These are phyloP conservation scores for Fistularia commersonii DNA, from an alignment of 2,797 vertebrate genomes.

Conservation along the genomic window DNA sequence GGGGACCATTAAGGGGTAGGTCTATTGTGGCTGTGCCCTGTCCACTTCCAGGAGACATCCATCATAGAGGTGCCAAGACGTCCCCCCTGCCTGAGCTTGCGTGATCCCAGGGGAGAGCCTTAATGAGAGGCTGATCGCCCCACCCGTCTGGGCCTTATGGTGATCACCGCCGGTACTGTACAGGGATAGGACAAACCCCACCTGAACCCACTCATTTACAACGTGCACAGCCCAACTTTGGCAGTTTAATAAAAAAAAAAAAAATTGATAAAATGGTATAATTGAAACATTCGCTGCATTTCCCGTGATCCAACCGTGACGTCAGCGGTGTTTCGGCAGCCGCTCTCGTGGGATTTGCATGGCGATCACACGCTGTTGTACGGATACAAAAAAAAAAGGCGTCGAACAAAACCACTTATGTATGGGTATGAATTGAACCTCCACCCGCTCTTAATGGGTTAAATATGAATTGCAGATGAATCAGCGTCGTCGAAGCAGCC, in stretches of 20 bases:
- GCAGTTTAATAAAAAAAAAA: neutral
- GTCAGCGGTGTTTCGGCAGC: constrained; percentile 35
- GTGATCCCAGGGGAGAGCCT: constrained; percentile 57
- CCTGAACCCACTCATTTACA: constrained; percentile 55
- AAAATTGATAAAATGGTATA: neutral
- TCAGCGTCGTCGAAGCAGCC: constrained; percentile 36
- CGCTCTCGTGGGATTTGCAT: constrained; percentile 51
- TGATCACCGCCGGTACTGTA: constrained; percentile 66
- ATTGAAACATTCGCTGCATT: neutral
- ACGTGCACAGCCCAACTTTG: neutral
- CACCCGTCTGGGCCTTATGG: constrained; percentile 74
- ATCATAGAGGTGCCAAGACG: constrained; percentile 66
- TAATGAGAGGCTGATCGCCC: constrained; percentile 76
- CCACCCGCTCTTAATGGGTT: constrained; percentile 33
- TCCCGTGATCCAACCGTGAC: constrained; percentile 7
- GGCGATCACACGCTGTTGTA: constrained; percentile 50
- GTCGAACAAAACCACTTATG: constrained; percentile 39
- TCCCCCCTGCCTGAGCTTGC: constrained; percentile 29
- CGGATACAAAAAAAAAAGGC: constrained; percentile 51
- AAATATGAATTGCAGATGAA: constrained; percentile 65
- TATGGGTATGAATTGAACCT: constrained; percentile 60
- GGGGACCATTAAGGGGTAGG: constrained; percentile 65
- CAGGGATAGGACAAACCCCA: constrained; percentile 42
- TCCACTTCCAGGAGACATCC: constrained; percentile 80
- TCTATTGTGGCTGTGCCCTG: constrained; percentile 74